Evolutionary conservation across 1,140 invertebrate species (phyloP), one percentile per base, ranked within the genome.

Genomic region (Bombus superbus): DNA sequence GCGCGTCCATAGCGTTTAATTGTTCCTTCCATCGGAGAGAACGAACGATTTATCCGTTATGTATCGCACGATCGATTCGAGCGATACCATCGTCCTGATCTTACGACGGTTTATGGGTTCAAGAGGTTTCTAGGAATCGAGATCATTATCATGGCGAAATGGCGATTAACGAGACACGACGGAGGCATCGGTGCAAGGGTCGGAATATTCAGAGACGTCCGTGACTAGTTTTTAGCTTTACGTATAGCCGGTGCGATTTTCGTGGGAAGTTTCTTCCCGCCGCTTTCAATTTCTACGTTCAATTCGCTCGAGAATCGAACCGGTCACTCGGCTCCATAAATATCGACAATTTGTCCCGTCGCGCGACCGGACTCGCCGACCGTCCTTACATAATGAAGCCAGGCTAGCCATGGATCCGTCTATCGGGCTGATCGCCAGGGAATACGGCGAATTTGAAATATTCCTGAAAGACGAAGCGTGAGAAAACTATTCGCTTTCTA

Each of bases 301-400:
- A n/a, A 81, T 11, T 28, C 82, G 62, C 22, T n/a, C 64, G 74
- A 42, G 47, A 64, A 78, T 78, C 32, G 74, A 69, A 25, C 44
- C 35, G 25, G 71, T 25, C 4, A 5, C 10, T 8, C 11, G 47
- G 57, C 32, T 68, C 76, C 72, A 84, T 88, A 88, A 87, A 83
- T 80, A 87, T 74, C 66, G 81, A 66, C 85, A 83, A 87, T 88
- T 88, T 88, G 87, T 88, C 85, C 28, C 9, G 32, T 47, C n/a
- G 44, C 53, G 62, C 72, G 53, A 81, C 18, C 71, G 53, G 44
- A 32, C 35, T 62, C 28, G 57, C 71, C 47, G 47, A 22, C 18
- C 18, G 47, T 53, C 47, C 59, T 88, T 86, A 81, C 85, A 57
- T 79, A 86, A 88, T 77, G 76, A 81, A 53, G 69, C 62, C 35